phyloP scores from a whole-genome alignment of 2,888 invertebrate genomes.

The Lochmaea capreae region DNA sequence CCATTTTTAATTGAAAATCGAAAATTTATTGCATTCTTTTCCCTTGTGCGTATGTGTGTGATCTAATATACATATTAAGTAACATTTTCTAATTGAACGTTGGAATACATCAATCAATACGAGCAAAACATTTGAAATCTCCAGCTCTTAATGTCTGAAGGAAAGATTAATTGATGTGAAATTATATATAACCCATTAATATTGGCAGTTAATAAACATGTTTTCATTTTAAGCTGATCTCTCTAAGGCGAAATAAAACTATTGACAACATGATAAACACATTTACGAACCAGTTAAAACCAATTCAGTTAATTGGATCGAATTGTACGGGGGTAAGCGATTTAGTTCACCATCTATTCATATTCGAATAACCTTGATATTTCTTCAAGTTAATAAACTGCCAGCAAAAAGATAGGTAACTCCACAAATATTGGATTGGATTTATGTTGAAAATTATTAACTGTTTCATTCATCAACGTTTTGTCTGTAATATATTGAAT shows the following conservation, averaged over 20 bases:
- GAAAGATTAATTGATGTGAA: constrained; percentile 9
- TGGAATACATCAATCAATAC: neutral
- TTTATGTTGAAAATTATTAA: too few relatives aligned
- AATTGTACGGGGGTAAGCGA: neutral
- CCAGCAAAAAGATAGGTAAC: too few relatives aligned
- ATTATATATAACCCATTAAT: neutral
- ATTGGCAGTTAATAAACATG: constrained; percentile 4
- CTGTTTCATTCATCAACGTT: too few relatives aligned
- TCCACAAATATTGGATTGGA: too few relatives aligned
- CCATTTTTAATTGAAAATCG: too few relatives aligned
- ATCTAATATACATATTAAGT: too few relatives aligned
- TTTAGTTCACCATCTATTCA: neutral
- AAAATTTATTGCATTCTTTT: too few relatives aligned
- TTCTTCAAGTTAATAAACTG: neutral
- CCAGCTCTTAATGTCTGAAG: neutral
- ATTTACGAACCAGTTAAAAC: constrained; percentile 1
- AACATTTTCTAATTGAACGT: too few relatives aligned
- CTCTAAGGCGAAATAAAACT: neutral
- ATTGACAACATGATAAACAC: constrained; percentile 16
- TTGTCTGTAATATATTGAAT: too few relatives aligned
- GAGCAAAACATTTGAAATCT: neutral
- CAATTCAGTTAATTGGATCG: neutral
- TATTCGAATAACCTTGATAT: neutral
- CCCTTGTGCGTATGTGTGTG: too few relatives aligned
- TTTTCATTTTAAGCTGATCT: constrained; percentile 7